Evolutionary conservation across 2,113 vertebrate species (phyloP), one percentile per base, ranked within the genome.

Genomic region (Noturus placidus): DNA sequence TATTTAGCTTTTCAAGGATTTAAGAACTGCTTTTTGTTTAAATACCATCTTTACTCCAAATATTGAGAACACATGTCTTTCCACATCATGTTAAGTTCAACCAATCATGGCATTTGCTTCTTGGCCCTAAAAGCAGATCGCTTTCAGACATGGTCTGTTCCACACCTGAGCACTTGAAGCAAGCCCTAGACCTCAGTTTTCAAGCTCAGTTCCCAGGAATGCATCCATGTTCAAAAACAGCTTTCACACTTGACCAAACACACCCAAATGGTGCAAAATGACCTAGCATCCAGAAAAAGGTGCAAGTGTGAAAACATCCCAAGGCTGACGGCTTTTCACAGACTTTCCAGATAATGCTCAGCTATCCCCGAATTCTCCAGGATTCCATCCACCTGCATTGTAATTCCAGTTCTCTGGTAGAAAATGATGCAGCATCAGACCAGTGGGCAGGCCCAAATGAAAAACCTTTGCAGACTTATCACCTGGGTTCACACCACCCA

Each of bases 71-170:
- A 2, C 33, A 25, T 61, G 33, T 11, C 22, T 81, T 81, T 59
- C 30, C 1, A 33, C 42, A 77, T 11, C 35, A 74, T 17, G 65
- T 63, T 63, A 63, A 27, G 25, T 63, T 63, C 22, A 63, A 63
- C 25, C 30, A 17, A 20, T 38, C 72, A 46, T 79, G 25, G 30
- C 5, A 80, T 57, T 57, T 57, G 78, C 78, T 80, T 54, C 15
- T 14, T 57, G n/a, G 78, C 54, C 78, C 30, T 35, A 9, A 35
- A 57, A 57, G 78, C 52, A 57, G 54, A 80, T 80, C 30, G 5
- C 54, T 22, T 82, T 57, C 27, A 78, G 78, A 57, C 78, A 81
- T 35, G 78, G 54, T 81, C 30, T 81, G n/a, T 81, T 81, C 78
- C 54, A 81, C 78, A 81, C 30, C 78, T 57, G 19, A 59, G 78